A percentile compares a stretch with the other conserved stretches of the same genome.
These are phyloP conservation scores for Fragum sueziense DNA, from an alignment of 2,888 invertebrate genomes.

Conservation along the genomic window DNA sequence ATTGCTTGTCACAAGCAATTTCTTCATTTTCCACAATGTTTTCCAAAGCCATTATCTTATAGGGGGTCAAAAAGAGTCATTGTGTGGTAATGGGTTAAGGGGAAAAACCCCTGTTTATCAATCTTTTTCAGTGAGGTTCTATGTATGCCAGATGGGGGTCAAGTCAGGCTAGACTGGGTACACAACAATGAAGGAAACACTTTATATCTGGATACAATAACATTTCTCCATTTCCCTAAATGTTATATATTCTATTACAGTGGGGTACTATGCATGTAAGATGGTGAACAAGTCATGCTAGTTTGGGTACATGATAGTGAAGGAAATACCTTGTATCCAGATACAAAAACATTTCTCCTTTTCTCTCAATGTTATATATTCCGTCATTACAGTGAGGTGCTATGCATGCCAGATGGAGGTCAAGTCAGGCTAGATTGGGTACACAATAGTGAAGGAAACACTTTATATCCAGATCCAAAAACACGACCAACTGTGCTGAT, in stretches of 20 bases:
- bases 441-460: slow-evolving; percentile 63
- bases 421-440: slow-evolving; percentile 78
- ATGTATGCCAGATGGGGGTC: slow-evolving; percentile 77
- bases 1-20: not conserved
- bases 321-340: no score
- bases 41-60: no score
- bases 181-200: slow-evolving; percentile 63
- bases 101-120: no score
- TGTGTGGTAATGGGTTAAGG: no score
- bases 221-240: no score
- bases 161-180: slow-evolving; percentile 77
- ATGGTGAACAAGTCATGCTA: no score
- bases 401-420: slow-evolving; percentile 78
- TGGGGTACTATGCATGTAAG: no score
- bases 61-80: no score
- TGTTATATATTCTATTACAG: no score
- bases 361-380: not conserved
- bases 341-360: not conserved
- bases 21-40: not conserved
- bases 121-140: slow-evolving; percentile 77
- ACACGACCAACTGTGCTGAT: slow-evolving; percentile 76
- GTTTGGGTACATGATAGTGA: no score
- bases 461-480: slow-evolving; percentile 56
- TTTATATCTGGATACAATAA: slow-evolving; percentile 57
- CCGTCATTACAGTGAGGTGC: slow-evolving; percentile 72